Base-by-base conservation (phyloP, 1,140 invertebrate species). In the Aphis craccivora region DNA sequence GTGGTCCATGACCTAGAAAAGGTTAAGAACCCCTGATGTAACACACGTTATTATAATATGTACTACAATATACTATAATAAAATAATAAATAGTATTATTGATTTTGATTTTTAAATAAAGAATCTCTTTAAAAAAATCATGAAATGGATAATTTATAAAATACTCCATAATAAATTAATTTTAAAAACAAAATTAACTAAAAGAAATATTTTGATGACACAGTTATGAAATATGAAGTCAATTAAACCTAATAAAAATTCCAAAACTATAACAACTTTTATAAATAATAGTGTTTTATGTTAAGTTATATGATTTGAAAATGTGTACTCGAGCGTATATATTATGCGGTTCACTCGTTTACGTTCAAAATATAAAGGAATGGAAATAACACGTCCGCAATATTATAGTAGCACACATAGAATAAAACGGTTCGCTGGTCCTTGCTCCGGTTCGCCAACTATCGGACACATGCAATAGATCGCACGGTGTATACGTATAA, bases 291-390 rank as follows among this genome's bases (percentile, higher is more conserved):
- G 89, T 43, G 25, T 90, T 90, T 43, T 48, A 83, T 37, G 67
- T 83, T 76, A 76, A 48, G 76, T 92, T 83, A 83, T 83, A 83
- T 92, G 43, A 86, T 86, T 93, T 86, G 7, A 43, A 86, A 86
- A 93, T 93, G 91, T 93, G 30, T 43, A 86, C 91, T 86, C 81
- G 81, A 43, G 51, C 55, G 48, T 55, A 51, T 55, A 51, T 11
- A 81, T 92, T 93, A 55, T 86, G 81, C 51, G 91, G 90, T 92
- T 83, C 67, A 51, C 45, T 93, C 76, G 91, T 86, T 92, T 86
- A 86, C 81, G 45, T 93, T 84, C 22, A 30, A 86, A 30, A 89
- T 89, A 55, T 37, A 55, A 55, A 55, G 51, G 18, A 55, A 93
- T 23, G 48, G 23, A 43, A 48, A 45, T 51, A 51, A 84, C 48